Percentiles rank a stretch among this genome's conserved stretches.
These are phyloP conservation scores for Ceratina australensis DNA, from an alignment of 1,140 invertebrate genomes.

Conservation along the genomic window DNA sequence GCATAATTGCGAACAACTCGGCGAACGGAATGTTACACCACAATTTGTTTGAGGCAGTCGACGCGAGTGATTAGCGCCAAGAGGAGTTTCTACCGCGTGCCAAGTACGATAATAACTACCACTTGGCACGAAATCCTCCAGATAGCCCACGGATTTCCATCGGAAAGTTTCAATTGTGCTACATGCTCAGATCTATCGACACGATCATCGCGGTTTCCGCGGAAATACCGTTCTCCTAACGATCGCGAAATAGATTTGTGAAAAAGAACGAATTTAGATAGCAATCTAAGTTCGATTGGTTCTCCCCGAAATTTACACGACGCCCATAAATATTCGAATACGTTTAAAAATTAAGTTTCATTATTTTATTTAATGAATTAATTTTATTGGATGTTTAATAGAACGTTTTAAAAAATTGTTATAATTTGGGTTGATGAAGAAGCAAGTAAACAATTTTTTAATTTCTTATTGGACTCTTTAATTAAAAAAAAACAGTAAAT, in stretches of 20 bases:
- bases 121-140: constrained; percentile 70
- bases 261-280: constrained; percentile 39
- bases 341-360: no score
- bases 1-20: constrained; percentile 36
- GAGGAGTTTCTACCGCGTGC: constrained; percentile 59
- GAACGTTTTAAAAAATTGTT: no score
- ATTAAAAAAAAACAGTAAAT: no score
- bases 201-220: constrained; percentile 42
- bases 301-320: no score
- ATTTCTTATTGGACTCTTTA: no score
- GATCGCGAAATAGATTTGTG: constrained; percentile 11
- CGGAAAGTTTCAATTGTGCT: constrained; percentile 72
- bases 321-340: no score
- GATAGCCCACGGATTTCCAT: constrained; percentile 69
- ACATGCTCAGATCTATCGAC: constrained; percentile 70
- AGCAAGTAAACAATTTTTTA: no score
- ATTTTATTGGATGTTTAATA: no score
- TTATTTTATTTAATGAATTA: no score
- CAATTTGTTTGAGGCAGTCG: constrained; percentile 58
- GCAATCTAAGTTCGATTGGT: neutral
- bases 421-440: no score
- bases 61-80: constrained; percentile 68
- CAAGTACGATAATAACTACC: constrained; percentile 69
- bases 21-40: constrained; percentile 53
- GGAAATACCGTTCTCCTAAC: constrained; percentile 46